Conservation (phyloP, 2,888 invertebrate genomes). For the Lysandra coridon region DNA sequence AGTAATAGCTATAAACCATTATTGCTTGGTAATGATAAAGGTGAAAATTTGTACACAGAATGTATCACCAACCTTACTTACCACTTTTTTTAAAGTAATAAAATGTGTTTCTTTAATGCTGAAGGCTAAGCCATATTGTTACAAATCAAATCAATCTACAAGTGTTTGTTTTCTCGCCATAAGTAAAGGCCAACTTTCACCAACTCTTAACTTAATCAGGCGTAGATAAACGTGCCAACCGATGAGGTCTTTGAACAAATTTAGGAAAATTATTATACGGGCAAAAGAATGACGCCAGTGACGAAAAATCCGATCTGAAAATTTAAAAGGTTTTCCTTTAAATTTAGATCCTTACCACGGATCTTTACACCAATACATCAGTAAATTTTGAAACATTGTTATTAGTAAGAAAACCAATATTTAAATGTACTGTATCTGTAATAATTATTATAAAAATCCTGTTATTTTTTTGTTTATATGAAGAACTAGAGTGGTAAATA, state of each 20-base stretch:
- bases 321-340: too few relatives aligned
- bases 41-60: neutral
- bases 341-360: too few relatives aligned
- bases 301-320: too few relatives aligned
- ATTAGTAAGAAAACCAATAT: too few relatives aligned
- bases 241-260: neutral
- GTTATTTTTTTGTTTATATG: neutral
- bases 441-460: neutral
- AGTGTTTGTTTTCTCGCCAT: constrained; percentile 29
- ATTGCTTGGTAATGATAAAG: neutral
- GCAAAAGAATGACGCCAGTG: too few relatives aligned
- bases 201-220: neutral
- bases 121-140: neutral
- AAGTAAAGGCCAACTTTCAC: neutral
- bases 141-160: constrained; percentile 7
- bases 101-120: neutral
- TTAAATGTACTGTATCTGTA: neutral
- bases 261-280: too few relatives aligned
- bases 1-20: neutral
- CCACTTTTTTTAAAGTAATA: too few relatives aligned
- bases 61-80: too few relatives aligned
- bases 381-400: too few relatives aligned
- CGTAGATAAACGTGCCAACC: neutral
- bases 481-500: neutral
- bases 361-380: too few relatives aligned